Conservation (phyloP, 1,140 invertebrate species). For the Rhizoglyphus robini region DNA sequence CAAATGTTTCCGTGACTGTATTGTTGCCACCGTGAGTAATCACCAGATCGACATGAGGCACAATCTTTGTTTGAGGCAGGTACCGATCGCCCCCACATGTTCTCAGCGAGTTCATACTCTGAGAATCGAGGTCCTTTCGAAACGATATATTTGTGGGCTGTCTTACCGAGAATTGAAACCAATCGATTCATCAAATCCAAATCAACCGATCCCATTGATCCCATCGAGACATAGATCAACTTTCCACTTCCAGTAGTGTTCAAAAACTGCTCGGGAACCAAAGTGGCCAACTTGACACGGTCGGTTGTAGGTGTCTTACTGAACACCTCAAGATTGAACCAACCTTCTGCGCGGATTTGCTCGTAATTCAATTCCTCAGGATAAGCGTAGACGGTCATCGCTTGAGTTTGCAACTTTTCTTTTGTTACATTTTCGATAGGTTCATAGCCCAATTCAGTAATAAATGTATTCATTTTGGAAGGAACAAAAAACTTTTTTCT, state of each 20-base stretch:
- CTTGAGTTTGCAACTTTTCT: not conserved
- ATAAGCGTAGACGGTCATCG: constrained; percentile 15
- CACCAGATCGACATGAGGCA: constrained; percentile 16
- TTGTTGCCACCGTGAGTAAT: constrained; percentile 22
- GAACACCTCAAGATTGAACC: constrained; percentile 18
- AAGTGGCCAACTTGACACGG: not conserved
- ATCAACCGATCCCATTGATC: constrained; percentile 25
- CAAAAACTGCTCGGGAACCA: not conserved
- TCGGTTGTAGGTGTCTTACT: not conserved
- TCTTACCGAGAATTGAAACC: not conserved
- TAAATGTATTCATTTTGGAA: not conserved
- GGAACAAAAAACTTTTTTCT: not conserved
- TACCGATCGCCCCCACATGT: constrained; percentile 20
- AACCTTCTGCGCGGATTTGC: not conserved
- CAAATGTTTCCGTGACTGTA: constrained; percentile 2
- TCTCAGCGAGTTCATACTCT: constrained; percentile 21
- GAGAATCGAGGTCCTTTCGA: constrained; percentile 9
- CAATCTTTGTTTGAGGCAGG: not conserved
- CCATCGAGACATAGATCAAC: constrained; percentile 20
- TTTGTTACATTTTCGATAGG: not conserved
- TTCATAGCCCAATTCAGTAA: not conserved
- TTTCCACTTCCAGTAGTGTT: not conserved
- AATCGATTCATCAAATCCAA: constrained; percentile 17
- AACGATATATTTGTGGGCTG: constrained; percentile 10
- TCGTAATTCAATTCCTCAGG: constrained; percentile 18